Evolutionary conservation across 2,888 invertebrate species (phyloP), one percentile per base, ranked within the genome.

Genomic region (Mimas tiliae): DNA sequence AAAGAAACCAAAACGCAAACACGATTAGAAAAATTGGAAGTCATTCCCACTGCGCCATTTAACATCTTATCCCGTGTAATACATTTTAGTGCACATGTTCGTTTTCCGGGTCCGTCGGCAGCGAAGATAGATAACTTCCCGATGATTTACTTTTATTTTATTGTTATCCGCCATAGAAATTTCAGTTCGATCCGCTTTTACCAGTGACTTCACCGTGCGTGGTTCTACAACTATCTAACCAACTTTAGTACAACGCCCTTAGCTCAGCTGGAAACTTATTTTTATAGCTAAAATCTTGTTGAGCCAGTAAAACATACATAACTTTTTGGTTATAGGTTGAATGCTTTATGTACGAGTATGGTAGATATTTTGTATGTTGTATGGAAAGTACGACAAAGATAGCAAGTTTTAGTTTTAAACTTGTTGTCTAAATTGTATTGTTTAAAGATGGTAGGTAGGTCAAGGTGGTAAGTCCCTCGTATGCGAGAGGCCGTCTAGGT

Each of bases 101-200:
- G 84, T 81, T 81, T 86, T 83, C 88, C 87, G 83, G 75, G 78
- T 79, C 79, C 81, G 83, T 81, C 85, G 81, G 74, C 83, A 82
- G 76, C 80, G 80, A 82, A 90, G 90, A 91, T 88, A 91, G 88
- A 93, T 92, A 92, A 91, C 92, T 93, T 93, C 91, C 90, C 89
- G 90, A 92, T 92, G 93, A 92, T 92, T 93, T 93, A 91, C 85
- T 93, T 93, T 93, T 93, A 93, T 93, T 93, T 93, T 93, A 93
- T 93, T 92, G 91, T 90, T 91, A 90, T 90, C 86, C 85, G 80
- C 84, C 84, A 85, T 88, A 83, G 87, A 85, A 89, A 86, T 88
- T 87, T 88, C 83, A 82, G 81, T 77, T 74, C 82, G 78, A 75
- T 74, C 74, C 72, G 73, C 80, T 77, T 74, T 69, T 67, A 75